These are phyloP conservation scores for Enteromius thamalakanensis DNA, from an alignment of 2,797 vertebrate species.

Conservation along the genomic window DNA sequence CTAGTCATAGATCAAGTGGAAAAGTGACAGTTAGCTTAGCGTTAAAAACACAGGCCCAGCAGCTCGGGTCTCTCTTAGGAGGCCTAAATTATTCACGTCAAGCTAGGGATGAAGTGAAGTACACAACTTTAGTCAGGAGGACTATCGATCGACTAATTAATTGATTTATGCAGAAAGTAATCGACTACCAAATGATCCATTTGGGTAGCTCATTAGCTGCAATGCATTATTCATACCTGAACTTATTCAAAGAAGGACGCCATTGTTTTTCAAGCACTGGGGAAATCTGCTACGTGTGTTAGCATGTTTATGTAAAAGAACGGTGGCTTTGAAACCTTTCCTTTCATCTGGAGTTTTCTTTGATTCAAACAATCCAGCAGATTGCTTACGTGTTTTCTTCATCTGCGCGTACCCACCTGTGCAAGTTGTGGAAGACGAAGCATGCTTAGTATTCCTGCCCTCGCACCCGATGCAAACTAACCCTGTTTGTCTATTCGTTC, in stretches of 20 bases:
- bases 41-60: constrained; percentile 50
- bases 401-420: constrained; percentile 35
- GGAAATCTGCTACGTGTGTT: constrained; percentile 11
- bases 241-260: constrained; percentile 58
- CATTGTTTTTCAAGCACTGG: constrained; percentile 66
- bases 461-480: constrained; percentile 37
- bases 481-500: constrained; percentile 51
- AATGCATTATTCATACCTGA: constrained; percentile 80
- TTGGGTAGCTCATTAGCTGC: constrained; percentile 78
- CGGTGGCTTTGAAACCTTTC: not conserved
- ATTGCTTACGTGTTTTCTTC: constrained; percentile 31
- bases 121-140: constrained; percentile 74
- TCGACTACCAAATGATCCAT: constrained; percentile 76
- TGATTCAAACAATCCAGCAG: not conserved
- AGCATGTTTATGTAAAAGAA: not conserved
- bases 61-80: constrained; percentile 58
- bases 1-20: constrained; percentile 52
- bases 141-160: constrained; percentile 83
- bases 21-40: constrained; percentile 52
- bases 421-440: constrained; percentile 30
- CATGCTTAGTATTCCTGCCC: constrained; percentile 22
- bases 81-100: constrained; percentile 75
- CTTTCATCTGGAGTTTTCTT: not conserved
- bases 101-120: constrained; percentile 57
- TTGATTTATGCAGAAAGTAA: constrained; percentile 80